A percentile compares a stretch with the other conserved stretches of the same genome.
Evolutionary conservation across 64 coral and sea anemone species (phyloP).

Genomic region (Dendronephthya gigantea): DNA sequence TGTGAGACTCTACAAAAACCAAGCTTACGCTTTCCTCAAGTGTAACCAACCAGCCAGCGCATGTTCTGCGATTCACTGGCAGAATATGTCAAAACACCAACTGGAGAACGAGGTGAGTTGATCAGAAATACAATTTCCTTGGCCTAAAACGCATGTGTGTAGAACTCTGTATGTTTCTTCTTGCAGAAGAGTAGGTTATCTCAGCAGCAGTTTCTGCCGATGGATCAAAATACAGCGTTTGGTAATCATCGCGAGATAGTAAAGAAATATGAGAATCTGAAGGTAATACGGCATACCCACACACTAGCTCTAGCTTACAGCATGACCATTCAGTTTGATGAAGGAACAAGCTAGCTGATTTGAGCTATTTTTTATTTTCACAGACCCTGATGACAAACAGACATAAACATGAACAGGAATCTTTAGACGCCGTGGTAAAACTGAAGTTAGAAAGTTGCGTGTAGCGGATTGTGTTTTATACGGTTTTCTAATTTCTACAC

Average conservation of each 20-base stretch:
- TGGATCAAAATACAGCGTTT: background rate
- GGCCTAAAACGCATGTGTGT: background rate
- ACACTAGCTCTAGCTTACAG: too few relatives aligned
- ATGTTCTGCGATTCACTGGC: background rate
- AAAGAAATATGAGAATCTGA: background rate
- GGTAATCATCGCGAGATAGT: background rate
- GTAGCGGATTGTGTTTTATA: too few relatives aligned
- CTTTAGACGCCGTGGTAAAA: background rate
- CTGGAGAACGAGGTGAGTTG: background rate
- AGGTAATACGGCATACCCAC: background rate
- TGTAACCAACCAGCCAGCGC: background rate
- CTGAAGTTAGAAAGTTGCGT: background rate
- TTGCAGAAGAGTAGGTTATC: background rate
- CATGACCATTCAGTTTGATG: too few relatives aligned
- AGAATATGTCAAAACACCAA: background rate
- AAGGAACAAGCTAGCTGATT: too few relatives aligned
- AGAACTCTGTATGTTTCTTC: background rate
- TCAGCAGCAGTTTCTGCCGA: background rate
- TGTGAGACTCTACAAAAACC: background rate
- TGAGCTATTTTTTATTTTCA: too few relatives aligned
- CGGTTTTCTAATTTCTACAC: too few relatives aligned
- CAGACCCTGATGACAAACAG: background rate
- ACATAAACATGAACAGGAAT: constrained; percentile 1
- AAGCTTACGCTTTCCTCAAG: background rate
- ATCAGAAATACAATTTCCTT: background rate